Base-by-base conservation (phyloP, 2,113 vertebrate species). In the Terrapene triunguis region DNA sequence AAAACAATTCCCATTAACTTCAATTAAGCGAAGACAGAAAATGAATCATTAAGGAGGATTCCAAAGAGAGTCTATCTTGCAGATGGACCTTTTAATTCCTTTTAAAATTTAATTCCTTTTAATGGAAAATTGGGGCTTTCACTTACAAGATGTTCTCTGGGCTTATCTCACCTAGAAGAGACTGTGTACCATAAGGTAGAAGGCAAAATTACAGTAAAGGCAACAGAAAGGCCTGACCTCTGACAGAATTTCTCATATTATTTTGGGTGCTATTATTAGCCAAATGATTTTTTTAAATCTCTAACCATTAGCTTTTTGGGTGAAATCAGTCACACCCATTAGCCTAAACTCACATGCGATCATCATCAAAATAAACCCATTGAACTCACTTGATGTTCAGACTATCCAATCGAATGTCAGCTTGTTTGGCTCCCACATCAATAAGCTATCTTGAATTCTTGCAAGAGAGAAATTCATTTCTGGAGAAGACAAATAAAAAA, bases 341-440 rank as follows among this genome's bases (percentile, higher is more conserved):
- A 51, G 48, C 3, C 65, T 82, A 94, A 74, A 0, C 53, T n/a
- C 82, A 88, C 9, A 47, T 0, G 2, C n/a, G 47, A 51, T 42
- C 24, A 59, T 16, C 29, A 13, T 42, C 78, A 84, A 4, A 57
- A 5, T 54, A 55, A 89, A 91, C 1, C 14, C 29, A 35, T 50
- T 53, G 69, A 8, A 98, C 98, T 98, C 92, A 98, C 98, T 87
- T 96, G 81, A 80, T 90, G 55, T 85, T 98, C 95, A 98, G 82
- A 78, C 78, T 65, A 84, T 82, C 38, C 50, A 78, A 42, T 8
- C 85, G 81, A 88, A 81, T 47, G 89, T 47, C 80, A 44, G 62
- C 22, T 81, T 27, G 0, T 76, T 94, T 88, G 89, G 32, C 29
- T 87, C 92, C 74, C 24, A 91, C 90, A 51, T 92, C 12, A 42